Base-by-base conservation (phyloP, 2,888 invertebrate species). In the Idaea biselata region DNA sequence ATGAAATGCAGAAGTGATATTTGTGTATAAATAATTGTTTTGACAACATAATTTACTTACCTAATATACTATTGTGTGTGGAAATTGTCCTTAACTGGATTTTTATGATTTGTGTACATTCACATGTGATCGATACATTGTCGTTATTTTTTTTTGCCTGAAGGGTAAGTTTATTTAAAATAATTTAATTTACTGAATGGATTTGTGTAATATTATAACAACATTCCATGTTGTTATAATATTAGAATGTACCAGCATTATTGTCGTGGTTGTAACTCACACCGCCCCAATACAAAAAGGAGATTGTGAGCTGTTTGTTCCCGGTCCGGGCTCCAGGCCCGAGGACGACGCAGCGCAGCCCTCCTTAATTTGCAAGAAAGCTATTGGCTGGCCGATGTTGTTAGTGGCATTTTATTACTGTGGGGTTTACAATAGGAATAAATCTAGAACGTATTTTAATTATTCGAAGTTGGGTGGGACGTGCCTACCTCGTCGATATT, bases 101-200 rank as follows among this genome's bases (percentile, higher is more conserved):
- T 55, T 76, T 69, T 68, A 75, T 70, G 75, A 70, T 83, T 86
- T 83, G 82, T 84, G 83, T 83, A 82, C 80, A 85, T 82, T 80
- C 80, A 85, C 85, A 86, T 88, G 89, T 90, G 90, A 91, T 89
- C 89, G 77, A 90, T 91, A 89, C 73, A 74, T 69, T 76, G 71
- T 68, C 73, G 67, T 74, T 76, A 76, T 79, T 80, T 79, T 74
- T 77, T n/a, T 78, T 76, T 55, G 75, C 80, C 74, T 72, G 78
- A 79, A 74, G 77, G 89, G 91, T 91, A 89, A 77, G 90, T 89
- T 83, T 89, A 88, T 84, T 87, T 75, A 88, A 84, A 86, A 69
- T 76, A 59, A 57, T 65, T 55, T 66, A 72, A 65, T 72, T 73
- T 73, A 59, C 58, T 64, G 53, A 54, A 67, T 53, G 63, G 58